Base-by-base conservation (phyloP, 2,888 invertebrate species). In the Oeneis ivallda region DNA sequence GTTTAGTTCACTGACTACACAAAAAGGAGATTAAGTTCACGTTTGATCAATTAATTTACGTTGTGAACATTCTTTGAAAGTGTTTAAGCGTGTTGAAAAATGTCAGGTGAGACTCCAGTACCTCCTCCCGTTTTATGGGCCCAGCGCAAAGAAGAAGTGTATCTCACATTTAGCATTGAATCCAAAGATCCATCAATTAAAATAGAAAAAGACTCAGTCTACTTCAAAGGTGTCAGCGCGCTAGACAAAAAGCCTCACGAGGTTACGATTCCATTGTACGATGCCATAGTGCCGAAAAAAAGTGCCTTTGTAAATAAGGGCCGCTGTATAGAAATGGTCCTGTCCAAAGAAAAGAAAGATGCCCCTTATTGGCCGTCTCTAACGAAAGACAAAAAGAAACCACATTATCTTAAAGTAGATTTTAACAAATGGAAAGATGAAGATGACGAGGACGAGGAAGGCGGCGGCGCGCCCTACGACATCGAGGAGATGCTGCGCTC, bases 341-440 rank as follows among this genome's bases (percentile, higher is more conserved):
- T 96, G 75, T 91, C 92, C 72, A 96, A 96, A 93, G 94, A 94
- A 92, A 90, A 87, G 92, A 94, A 89, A 88, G 93, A 85, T 58
- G 96, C 95, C 68, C 93, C 96, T 0, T 98, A 95, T 85, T 99
- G 98, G 98, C 95, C 97, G 62, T 93, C 96, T 73, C 92, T 98
- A 75, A 96, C 97, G 65, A 96, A 96, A 83, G 96, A 96, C 77
- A 96, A 95, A 79, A 95, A 95, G 86, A 98, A 98, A 92, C 95
- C 95, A 76, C 98, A 98, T 85, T 99, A 98, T 95, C 93, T 99
- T 76, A 99, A 98, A 93, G 96, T 98, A 77, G 99, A 99, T 84
- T 99, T 99, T 85, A 97, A 97, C 84, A 98, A 98, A 92, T 99
- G 98, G 99, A 95, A 95, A 89, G 99, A 99, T 91, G 99, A 99